phyloP scores from a whole-genome alignment of 2,797 vertebrate species.

The Sciaenops ocellatus region DNA sequence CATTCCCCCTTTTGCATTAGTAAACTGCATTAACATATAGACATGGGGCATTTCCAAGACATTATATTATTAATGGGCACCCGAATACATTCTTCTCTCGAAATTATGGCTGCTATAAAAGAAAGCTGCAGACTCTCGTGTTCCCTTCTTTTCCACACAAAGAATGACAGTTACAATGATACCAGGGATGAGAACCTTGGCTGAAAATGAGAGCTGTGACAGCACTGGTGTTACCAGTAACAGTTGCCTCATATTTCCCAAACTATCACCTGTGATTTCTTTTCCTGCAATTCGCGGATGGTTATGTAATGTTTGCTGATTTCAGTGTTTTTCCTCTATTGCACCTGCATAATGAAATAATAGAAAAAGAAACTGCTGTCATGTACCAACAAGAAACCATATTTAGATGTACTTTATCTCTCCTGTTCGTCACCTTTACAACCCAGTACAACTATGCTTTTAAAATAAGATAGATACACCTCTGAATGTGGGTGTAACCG shows the following conservation, averaged over 20 bases:
- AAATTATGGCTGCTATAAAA: slow-evolving; percentile 42
- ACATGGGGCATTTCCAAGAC: slow-evolving; percentile 8
- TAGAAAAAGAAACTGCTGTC: slow-evolving; percentile 44
- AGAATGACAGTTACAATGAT: slow-evolving; percentile 50
- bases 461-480: neutral
- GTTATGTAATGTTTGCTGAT: slow-evolving; percentile 53
- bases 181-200: slow-evolving; percentile 44
- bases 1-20: slow-evolving; percentile 9
- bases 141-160: slow-evolving; percentile 29
- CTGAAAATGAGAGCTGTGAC: slow-evolving; percentile 51
- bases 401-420: slow-evolving; percentile 11
- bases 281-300: slow-evolving; percentile 35
- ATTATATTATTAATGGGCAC: slow-evolving; percentile 36
- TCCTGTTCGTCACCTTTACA: slow-evolving; percentile 12
- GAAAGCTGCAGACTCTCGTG: slow-evolving; percentile 28
- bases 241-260: slow-evolving; percentile 44
- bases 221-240: slow-evolving; percentile 40
- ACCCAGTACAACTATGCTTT: neutral
- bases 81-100: slow-evolving; percentile 28
- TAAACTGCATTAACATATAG: slow-evolving; percentile 44
- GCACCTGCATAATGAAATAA: slow-evolving; percentile 59
- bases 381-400: slow-evolving; percentile 30
- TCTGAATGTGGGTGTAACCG: slow-evolving; percentile 64
- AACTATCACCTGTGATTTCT: slow-evolving; percentile 59
- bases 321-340: slow-evolving; percentile 41